phyloP scores from a whole-genome alignment of 1,140 invertebrate species.

The Drosophila guanche region DNA sequence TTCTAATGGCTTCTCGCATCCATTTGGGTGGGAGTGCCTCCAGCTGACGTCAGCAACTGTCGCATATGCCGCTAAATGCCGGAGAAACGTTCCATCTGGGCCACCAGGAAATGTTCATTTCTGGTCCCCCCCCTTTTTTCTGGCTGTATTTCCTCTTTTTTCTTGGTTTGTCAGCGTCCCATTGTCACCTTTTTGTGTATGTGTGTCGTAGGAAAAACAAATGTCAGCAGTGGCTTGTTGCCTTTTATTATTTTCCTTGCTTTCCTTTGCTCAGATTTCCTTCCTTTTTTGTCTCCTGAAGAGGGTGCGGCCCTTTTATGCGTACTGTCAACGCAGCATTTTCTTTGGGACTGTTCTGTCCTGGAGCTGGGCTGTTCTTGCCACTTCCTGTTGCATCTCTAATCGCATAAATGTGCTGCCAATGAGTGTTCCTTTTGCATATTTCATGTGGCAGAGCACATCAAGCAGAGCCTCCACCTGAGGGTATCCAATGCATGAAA shows the following conservation, averaged over 20 bases:
- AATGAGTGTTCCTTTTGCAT: slow-evolving; percentile 72
- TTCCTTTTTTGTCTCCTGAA: slow-evolving; percentile 34
- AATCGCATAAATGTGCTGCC: slow-evolving; percentile 79
- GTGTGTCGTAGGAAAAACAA: slow-evolving; percentile 56
- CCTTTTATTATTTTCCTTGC: slow-evolving; percentile 65
- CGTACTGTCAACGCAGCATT: slow-evolving; percentile 70
- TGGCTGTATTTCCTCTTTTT: neutral
- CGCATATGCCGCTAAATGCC: slow-evolving; percentile 56
- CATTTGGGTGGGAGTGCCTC: neutral
- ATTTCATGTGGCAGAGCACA: slow-evolving; percentile 58
- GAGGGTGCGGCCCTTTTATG: slow-evolving; percentile 51
- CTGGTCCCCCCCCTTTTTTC: slow-evolving; percentile 49
- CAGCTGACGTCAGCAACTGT: slow-evolving; percentile 38
- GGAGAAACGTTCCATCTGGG: slow-evolving; percentile 22
- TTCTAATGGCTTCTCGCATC: too few species aligned
- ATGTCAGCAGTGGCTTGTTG: slow-evolving; percentile 77
- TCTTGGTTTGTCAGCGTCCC: slow-evolving; percentile 46
- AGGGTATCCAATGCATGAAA: slow-evolving; percentile 39
- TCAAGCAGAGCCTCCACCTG: slow-evolving; percentile 38
- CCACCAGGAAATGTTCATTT: slow-evolving; percentile 61
- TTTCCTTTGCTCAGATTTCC: slow-evolving; percentile 8
- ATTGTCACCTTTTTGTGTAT: slow-evolving; percentile 71
- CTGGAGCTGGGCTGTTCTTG: slow-evolving; percentile 11
- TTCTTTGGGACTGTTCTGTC: slow-evolving; percentile 25
- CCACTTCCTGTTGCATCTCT: slow-evolving; percentile 68